Conservation (phyloP, 2,888 invertebrate genomes). For the Xylota sylvarum region DNA sequence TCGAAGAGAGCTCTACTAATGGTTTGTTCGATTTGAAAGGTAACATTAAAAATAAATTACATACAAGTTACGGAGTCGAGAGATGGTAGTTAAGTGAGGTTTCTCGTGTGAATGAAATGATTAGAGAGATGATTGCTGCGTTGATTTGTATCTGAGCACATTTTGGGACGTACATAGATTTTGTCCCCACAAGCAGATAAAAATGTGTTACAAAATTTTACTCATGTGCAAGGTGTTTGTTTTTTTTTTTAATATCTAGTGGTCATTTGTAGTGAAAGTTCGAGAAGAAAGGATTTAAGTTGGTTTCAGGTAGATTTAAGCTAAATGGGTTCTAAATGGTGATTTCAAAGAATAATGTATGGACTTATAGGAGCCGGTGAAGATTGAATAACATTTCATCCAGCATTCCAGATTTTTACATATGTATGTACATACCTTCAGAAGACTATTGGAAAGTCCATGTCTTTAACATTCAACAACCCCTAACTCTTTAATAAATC, state of each 20-base stretch:
- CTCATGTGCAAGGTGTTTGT: not conserved
- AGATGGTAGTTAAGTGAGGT: conserved; percentile 5
- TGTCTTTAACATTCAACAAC: too few relatives aligned
- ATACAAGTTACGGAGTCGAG: not conserved
- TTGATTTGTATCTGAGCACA: not conserved
- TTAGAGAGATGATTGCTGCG: not conserved
- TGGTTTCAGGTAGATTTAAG: too few relatives aligned
- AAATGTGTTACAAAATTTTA: not conserved
- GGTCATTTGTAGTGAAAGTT: too few relatives aligned
- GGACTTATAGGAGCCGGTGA: too few relatives aligned
- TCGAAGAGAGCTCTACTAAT: not conserved
- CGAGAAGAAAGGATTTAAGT: too few relatives aligned
- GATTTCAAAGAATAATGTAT: too few relatives aligned
- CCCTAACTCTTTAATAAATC: too few relatives aligned
- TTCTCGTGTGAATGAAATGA: conserved; percentile 9
- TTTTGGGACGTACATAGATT: not conserved
- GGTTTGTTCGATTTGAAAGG: conserved; percentile 19
- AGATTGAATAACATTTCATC: too few relatives aligned
- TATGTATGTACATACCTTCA: too few relatives aligned
- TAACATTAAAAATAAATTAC: conserved; percentile 13
- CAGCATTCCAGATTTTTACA: too few relatives aligned
- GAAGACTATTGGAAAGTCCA: too few relatives aligned
- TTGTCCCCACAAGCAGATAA: not conserved
- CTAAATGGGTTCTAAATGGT: too few relatives aligned
- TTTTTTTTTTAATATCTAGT: not conserved